Base-by-base conservation (phyloP, 2,113 vertebrate genomes). In the Oplegnathus fasciatus region DNA sequence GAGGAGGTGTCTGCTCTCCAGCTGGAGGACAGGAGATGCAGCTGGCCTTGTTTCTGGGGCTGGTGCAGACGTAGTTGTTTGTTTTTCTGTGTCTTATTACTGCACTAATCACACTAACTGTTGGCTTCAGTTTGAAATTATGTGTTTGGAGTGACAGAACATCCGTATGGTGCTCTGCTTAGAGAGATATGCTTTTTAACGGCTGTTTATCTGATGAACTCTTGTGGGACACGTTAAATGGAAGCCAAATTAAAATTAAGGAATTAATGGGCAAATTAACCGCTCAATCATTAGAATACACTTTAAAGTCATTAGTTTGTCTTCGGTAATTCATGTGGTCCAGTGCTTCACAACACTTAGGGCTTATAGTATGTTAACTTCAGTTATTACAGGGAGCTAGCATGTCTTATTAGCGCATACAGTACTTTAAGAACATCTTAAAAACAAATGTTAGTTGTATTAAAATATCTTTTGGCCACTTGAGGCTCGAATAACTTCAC, bases 1-100 rank as follows among this genome's bases (percentile, higher is more conserved):
- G 46, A 78, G 83, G 86, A 89, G 76, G 78, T 69, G 80, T 78
- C 55, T 75, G 84, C 74, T 78, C 44, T 78, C 83, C 82, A 84
- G 72, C 84, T 86, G 72, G 62, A 89, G n/a, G 79, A 50, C 5
- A 0, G 54, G 26, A 50, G 42, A 82, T 62, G 74, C 86, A 81
- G 48, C 60, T 74, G 82, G 71, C 69, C 55, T 80, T 57, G 73
- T 90, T 82, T 77, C 52, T 52, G 15, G 3, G 2, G 40, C 76
- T 52, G 46, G 18, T 68, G 74, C 58, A 75, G 66, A 71, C 55
- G 44, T 30, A 69, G 60, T 84, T 26, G 75, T 82, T 58, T 46
- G 60, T 44, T 34, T 57, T 76, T 48, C 14, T n/a, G 58, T 69
- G 72, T 83, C 22, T 71, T 58, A 64, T 78, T 83, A 57, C 30